Evolutionary conservation across 1,140 invertebrate genomes (phyloP), one percentile per base, ranked within the genome.

Genomic region (Drosophila obscura): DNA sequence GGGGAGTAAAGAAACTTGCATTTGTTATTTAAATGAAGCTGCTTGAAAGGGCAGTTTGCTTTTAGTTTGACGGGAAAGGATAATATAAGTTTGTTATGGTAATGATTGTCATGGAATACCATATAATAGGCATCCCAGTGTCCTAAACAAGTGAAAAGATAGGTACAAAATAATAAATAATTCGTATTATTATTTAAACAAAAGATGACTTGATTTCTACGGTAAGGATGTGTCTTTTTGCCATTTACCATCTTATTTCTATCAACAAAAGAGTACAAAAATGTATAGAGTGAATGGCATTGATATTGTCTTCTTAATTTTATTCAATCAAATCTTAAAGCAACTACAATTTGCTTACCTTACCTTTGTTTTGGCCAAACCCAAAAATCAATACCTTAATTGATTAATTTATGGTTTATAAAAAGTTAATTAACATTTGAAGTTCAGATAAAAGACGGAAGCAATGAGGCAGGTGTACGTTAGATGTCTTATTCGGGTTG

Each of bases 21-120:
- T 68, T 68, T 67, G 63, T 67, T 68, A 68, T 56, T 56, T 56
- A 68, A 68, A 68, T 68, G 65, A 68, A 73, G 49, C 57, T 56
- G 8, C 68, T 44, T 35, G 39, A 71, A 51, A 53, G 69, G 58
- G 49, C 15, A 1, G 11, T 15, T 28, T 39, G 53, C 45, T 67
- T 67, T 66, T 45, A 65, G 39, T 66, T 66, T 45, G 41, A 53
- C 48, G 53, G 48, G 28, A 53, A 51, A 67, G 28, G 26, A 50
- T 53, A 62, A 65, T 39, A 45, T 35, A 44, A 31, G 15, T 55
- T 53, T 67, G 19, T 67, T 67, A 68, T 68, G 63, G n/a, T 35
- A 56, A 56, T 68, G 15, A 46, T 15, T 39, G 35, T 13, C 35
- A 39, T 39, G 35, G 35, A 2, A 13, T 39, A 4, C 35, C 35